A percentile compares a stretch with the other conserved stretches of the same genome.
Conservation (phyloP, 2,113 vertebrate species). For the Hypomesus transpacificus region DNA sequence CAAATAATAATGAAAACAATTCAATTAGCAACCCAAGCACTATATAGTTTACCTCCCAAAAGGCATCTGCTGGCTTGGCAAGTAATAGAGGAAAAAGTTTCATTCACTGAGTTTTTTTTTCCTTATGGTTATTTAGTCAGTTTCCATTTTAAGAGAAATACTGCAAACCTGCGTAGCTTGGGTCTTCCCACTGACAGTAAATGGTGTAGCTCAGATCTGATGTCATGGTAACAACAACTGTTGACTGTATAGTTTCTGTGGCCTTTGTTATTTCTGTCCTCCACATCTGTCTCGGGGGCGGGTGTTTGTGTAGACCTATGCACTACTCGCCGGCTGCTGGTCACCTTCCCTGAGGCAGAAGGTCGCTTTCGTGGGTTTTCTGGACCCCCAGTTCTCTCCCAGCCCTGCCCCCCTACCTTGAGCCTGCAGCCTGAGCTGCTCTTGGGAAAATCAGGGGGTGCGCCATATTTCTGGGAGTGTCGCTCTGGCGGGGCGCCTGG, state of each 20-base stretch:
- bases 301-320: conserved; percentile 72
- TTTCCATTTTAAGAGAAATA: too few relatives aligned
- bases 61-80: conserved; percentile 42
- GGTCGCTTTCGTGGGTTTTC: conserved; percentile 71
- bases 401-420: conserved; percentile 65
- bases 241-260: conserved; percentile 58
- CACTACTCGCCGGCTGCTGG: conserved; percentile 73
- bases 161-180: too few relatives aligned
- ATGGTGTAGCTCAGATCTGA: conserved; percentile 12
- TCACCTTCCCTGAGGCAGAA: conserved; percentile 74
- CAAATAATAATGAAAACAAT: too few relatives aligned
- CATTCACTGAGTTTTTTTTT: conserved; percentile 21
- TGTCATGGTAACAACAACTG: conserved; percentile 49
- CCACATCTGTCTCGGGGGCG: conserved; percentile 52
- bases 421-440: conserved; percentile 74
- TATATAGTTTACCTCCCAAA: conserved; percentile 11
- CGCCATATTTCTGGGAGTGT: conserved; percentile 77
- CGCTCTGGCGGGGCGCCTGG: conserved; percentile 70
- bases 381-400: conserved; percentile 67
- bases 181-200: neutral
- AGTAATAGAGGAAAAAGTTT: conserved; percentile 42
- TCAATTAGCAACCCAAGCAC: neutral
- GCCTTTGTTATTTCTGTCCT: conserved; percentile 61
- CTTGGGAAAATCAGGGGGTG: conserved; percentile 71
- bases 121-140: too few relatives aligned